A percentile compares a stretch with the other conserved stretches of the same genome.
Evolutionary conservation across 1,140 invertebrate species (phyloP).

Genomic region (Gyrodactylus bullatarudis): DNA sequence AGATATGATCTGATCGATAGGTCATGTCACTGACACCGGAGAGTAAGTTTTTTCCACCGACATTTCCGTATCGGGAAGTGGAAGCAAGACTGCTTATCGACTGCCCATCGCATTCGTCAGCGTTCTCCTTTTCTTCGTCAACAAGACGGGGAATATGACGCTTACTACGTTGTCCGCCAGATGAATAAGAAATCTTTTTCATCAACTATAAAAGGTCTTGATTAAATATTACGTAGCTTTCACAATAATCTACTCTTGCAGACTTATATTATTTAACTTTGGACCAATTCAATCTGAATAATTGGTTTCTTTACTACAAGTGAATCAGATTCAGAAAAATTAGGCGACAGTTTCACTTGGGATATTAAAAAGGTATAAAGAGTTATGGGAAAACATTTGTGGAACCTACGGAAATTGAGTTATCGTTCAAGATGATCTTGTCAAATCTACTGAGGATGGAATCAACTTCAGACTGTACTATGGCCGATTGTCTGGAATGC

Average conservation of each 20-base stretch:
- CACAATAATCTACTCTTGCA: too few relatives aligned
- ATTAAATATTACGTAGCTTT: too few relatives aligned
- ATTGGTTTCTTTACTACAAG: too few relatives aligned
- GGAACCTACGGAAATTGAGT: background rate
- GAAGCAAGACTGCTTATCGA: background rate
- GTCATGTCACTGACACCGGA: background rate
- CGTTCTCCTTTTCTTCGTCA: background rate
- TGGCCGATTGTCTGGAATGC: background rate
- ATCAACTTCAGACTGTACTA: background rate
- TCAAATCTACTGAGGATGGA: background rate
- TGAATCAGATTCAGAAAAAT: too few relatives aligned
- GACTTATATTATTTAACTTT: too few relatives aligned
- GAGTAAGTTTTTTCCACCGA: background rate
- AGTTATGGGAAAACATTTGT: too few relatives aligned
- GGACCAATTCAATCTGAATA: too few relatives aligned
- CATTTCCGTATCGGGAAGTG: background rate
- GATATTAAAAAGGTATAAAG: too few relatives aligned
- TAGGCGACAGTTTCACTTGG: too few relatives aligned
- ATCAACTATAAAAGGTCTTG: too few relatives aligned
- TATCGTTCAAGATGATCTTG: background rate
- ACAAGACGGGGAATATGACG: background rate
- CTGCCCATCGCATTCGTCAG: background rate
- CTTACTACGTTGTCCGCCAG: background rate
- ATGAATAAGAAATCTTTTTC: background rate
- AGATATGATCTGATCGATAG: background rate